Base-by-base conservation (phyloP, 2,797 vertebrate genomes). In the Microctenopoma steveboyesi region DNA sequence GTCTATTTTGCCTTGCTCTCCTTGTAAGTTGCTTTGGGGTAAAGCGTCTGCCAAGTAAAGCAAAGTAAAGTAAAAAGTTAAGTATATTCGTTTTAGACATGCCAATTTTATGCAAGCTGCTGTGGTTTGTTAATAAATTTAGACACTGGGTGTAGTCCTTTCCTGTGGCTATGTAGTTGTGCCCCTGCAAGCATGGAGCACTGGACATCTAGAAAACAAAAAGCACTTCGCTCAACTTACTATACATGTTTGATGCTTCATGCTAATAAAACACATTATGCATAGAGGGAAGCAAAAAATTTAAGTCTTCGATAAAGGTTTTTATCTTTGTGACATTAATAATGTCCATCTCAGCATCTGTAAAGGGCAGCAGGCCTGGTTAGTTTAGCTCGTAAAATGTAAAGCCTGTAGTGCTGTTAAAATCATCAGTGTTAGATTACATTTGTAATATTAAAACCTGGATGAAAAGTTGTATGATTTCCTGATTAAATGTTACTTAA, bases 281-380 rank as follows among this genome's bases (percentile, higher is more conserved):
- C 61, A 55, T 56, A 79, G 78, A 72, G 57, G 30, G 30, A 67
- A 56, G 61, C 64, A 54, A 64, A 79, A 64, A 27, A 54, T 83
- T 84, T 70, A 71, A 72, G 81, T 87, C 61, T 69, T 49, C 12
- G 70, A 76, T 72, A 72, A 84, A 82, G 42, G 37, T 48, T 70
- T 73, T 76, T 56, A 74, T 87, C 79, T 84, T 72, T 64, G 59
- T 86, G 79, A 80, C 76, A 86, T 79, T 80, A 78, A 59, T 83
- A 82, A 86, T 85, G 64, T 70, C 74, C 68, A 71, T 68, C 49
- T 65, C 65, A 57, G 43, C 58, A 59, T 73, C 48, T 27, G 61
- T 74, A 86, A 86, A 86, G 73, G 81, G 64, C 75, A 86, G 46
- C 48, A 48, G 65, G 62, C 81, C 68, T 79, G 78, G 82, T 74